A percentile compares a stretch with the other conserved stretches of the same genome.
Evolutionary conservation across 2,797 vertebrate species (phyloP).

Genomic region (Lindbergichthys nudifrons): DNA sequence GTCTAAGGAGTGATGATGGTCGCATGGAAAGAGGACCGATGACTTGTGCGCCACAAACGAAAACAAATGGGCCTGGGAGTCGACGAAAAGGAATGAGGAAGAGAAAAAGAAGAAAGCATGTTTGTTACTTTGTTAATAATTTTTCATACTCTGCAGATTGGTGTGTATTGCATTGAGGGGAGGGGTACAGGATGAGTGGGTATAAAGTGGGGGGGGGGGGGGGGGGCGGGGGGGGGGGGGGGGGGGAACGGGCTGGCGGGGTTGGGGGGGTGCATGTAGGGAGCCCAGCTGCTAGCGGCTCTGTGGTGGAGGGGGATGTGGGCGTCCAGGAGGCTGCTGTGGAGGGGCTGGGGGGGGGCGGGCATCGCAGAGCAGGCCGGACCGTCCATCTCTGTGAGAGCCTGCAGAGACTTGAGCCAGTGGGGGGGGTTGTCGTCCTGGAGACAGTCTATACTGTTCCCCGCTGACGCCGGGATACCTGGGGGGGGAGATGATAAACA

Average conservation of each 20-base stretch:
- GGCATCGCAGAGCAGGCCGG: constrained; percentile 86
- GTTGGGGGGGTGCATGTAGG: constrained; percentile 90
- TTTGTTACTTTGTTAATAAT: constrained; percentile 86
- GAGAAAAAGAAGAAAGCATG: constrained; percentile 83
- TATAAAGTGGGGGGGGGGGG: constrained; percentile 75
- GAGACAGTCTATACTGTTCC: constrained; percentile 97
- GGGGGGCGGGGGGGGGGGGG: constrained; percentile 96
- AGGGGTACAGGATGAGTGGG: constrained; percentile 70
- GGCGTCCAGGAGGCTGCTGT: constrained; percentile 83
- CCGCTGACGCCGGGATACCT: constrained; percentile 95
- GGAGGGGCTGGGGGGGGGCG: constrained; percentile 86
- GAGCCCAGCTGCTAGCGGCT: constrained; percentile 94
- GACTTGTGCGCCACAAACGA: constrained; percentile 75
- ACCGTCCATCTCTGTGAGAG: constrained; percentile 98
- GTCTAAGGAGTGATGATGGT: constrained; percentile 74
- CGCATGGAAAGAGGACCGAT: constrained; percentile 68
- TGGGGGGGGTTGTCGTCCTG: constrained; percentile 99
- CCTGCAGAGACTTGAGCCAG: constrained; percentile 99
- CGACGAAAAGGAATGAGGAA: constrained; percentile 71
- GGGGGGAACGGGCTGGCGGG: constrained; percentile 94
- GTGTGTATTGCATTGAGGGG: constrained; percentile 73
- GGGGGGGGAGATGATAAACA: constrained; percentile 29
- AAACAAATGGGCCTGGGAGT: constrained; percentile 72
- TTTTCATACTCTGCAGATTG: constrained; percentile 85
- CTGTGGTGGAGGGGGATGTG: constrained; percentile 96